phyloP scores from a whole-genome alignment of 2,888 invertebrate genomes.

The Parnassius mnemosyne region DNA sequence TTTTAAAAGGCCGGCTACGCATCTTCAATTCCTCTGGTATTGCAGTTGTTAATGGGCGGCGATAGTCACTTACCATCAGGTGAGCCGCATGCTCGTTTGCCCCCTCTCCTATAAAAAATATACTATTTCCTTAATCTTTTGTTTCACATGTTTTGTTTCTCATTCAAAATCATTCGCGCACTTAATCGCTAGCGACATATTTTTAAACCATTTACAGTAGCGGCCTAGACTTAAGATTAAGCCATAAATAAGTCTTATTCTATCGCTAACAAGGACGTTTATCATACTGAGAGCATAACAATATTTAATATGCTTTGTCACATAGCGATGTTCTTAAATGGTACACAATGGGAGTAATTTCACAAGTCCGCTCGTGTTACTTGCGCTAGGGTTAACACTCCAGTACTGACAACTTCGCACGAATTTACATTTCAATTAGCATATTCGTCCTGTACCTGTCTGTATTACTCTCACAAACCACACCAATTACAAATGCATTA shows the following conservation, averaged over 20 bases:
- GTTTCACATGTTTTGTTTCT: too few relatives aligned
- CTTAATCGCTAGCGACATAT: neutral
- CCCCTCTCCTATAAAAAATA: too few relatives aligned
- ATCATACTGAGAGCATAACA: conserved; percentile 38
- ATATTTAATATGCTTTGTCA: conserved; percentile 36
- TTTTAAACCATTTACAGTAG: conserved; percentile 21
- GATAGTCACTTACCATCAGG: too few relatives aligned
- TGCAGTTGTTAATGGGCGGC: too few relatives aligned
- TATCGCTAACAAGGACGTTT: conserved; percentile 46
- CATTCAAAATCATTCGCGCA: neutral
- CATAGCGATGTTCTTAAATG: conserved; percentile 33
- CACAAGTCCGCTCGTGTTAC: conserved; percentile 14
- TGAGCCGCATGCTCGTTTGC: too few relatives aligned
- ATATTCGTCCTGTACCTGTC: neutral
- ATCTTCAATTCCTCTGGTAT: too few relatives aligned
- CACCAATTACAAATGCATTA: too few relatives aligned
- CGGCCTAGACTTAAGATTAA: conserved; percentile 35
- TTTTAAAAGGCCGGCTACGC: too few relatives aligned
- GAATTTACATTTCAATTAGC: conserved; percentile 8
- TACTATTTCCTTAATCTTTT: too few relatives aligned
- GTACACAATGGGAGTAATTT: conserved; percentile 28
- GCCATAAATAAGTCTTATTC: conserved; percentile 42
- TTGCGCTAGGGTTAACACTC: conserved; percentile 20
- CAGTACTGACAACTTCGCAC: conserved; percentile 18
- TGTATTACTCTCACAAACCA: neutral